phyloP scores from a whole-genome alignment of 1,140 invertebrate species.

The Globodera rostochiensis region DNA sequence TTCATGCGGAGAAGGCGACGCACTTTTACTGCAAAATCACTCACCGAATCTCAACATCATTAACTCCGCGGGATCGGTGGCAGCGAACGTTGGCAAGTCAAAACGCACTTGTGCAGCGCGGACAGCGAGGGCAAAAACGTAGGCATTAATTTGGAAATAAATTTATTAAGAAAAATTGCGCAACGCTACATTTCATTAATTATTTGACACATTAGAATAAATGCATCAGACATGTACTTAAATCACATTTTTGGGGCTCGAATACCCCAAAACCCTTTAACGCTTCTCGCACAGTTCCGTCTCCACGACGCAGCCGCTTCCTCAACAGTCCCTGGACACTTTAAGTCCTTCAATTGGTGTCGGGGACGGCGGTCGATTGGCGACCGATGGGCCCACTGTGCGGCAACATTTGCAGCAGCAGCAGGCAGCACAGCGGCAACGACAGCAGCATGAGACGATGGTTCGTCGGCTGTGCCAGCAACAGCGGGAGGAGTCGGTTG shows the following conservation, averaged over 20 bases:
- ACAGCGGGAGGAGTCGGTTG: neutral
- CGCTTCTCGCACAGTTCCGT: neutral
- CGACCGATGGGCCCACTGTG: conserved; percentile 34
- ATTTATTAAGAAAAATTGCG: no score
- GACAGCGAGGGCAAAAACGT: neutral
- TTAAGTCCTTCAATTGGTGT: conserved; percentile 7
- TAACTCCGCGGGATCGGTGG: neutral
- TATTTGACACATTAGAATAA: no score
- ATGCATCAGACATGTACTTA: no score
- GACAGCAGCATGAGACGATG: conserved; percentile 37
- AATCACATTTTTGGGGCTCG: no score
- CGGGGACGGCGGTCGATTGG: conserved; percentile 22
- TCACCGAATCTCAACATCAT: neutral
- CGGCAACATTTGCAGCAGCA: conserved; percentile 42
- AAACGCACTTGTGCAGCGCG: neutral
- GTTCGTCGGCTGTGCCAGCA: neutral
- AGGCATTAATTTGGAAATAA: neutral
- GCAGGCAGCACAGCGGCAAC: conserved; percentile 35
- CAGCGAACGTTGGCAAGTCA: neutral
- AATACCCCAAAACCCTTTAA: no score
- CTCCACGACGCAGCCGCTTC: neutral
- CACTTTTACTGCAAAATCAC: neutral
- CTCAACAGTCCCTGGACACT: neutral
- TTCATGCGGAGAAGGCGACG: neutral
- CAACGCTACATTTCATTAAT: no score